phyloP scores from a whole-genome alignment of 2,888 invertebrate genomes.

The Cheiracanthium punctorium region DNA sequence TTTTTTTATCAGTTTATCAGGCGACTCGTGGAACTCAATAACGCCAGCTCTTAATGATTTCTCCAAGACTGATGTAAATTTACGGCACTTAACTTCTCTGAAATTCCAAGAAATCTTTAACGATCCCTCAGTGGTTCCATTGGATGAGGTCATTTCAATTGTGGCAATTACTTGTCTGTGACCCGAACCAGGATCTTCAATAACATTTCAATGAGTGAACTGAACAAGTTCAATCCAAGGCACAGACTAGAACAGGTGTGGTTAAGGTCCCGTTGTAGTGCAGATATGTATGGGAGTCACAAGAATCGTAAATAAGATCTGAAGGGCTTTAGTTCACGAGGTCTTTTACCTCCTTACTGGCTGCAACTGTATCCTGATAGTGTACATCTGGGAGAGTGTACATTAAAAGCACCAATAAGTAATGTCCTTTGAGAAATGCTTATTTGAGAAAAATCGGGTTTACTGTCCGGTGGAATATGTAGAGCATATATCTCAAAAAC shows the following conservation, averaged over 20 bases:
- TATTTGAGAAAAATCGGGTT: too few relatives aligned
- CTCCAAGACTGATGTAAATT: background rate
- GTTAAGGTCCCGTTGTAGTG: background rate
- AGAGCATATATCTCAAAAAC: too few relatives aligned
- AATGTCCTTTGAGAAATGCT: too few relatives aligned
- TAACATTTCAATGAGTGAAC: background rate
- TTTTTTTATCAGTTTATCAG: background rate
- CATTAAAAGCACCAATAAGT: too few relatives aligned
- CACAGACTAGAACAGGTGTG: background rate
- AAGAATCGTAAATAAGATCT: background rate
- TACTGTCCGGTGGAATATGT: too few relatives aligned
- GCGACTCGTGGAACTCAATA: background rate
- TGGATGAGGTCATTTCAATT: background rate
- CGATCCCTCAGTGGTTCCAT: background rate
- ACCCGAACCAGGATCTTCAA: background rate
- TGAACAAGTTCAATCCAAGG: background rate
- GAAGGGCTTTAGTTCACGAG: background rate
- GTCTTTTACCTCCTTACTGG: background rate
- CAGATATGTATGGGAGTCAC: background rate
- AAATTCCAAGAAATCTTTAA: background rate
- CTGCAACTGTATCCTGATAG: background rate
- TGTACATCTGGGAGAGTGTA: background rate
- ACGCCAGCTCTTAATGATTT: background rate
- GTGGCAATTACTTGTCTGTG: background rate
- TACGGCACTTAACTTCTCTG: background rate